These are phyloP conservation scores for Cephalopterus ornatus DNA, from an alignment of 2,113 vertebrate species.

Conservation along the genomic window DNA sequence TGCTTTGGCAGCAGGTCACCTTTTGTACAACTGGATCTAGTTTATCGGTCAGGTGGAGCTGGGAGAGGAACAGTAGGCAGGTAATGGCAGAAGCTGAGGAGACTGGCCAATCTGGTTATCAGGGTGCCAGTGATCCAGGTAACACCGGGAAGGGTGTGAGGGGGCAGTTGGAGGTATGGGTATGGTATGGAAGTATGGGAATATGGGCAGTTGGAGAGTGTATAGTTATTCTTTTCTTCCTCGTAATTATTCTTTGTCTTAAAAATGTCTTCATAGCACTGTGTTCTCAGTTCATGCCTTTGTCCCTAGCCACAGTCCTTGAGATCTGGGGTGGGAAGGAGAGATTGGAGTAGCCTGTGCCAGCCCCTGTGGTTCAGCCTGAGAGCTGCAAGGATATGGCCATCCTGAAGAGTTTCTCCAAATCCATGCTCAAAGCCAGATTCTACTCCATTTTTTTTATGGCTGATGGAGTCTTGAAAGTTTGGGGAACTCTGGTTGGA, in stretches of 20 bases:
- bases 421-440: neutral
- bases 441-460: neutral
- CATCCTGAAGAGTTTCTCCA: neutral
- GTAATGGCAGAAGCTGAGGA: neutral
- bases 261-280: neutral
- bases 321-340: neutral
- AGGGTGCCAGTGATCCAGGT: neutral
- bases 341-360: neutral
- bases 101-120: neutral
- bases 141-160: neutral
- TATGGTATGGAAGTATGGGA: neutral
- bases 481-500: neutral
- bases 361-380: accelerated
- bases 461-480: neutral
- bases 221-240: neutral
- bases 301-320: neutral
- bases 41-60: neutral
- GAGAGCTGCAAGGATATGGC: neutral
- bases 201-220: neutral
- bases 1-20: neutral
- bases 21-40: neutral
- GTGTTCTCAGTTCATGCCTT: neutral
- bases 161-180: neutral
- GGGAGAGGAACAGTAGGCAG: neutral
- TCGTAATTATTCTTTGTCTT: neutral